Evolutionary conservation across 2,888 invertebrate species (phyloP), one percentile per base, ranked within the genome.

Genomic region (Galerucella pusilla): DNA sequence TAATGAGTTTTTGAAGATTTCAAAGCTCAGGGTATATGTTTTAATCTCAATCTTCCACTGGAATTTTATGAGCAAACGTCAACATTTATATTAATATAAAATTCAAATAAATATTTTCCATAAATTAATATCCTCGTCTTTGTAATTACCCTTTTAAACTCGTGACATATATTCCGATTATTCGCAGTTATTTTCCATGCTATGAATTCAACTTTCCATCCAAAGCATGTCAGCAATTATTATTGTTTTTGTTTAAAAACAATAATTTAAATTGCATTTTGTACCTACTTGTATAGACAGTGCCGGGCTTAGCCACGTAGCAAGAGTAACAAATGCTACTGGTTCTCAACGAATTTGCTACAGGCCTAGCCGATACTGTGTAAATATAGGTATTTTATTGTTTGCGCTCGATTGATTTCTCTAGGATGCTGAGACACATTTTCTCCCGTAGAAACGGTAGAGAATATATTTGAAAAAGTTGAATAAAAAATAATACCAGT

Each of bases 331-430:
- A 28, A 28, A 28, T 28, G 28, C 28, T 28, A 28, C 28, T 2
- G 4, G 28, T 20, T 1, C 28, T 0, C 28, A 28, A 28, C 28
- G 28, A 28, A 28, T 28, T 28, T 28, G 28, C 28, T 28, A 28
- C 28, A 3, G 28, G 28, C 28, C 28, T 28, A 28, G 28, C 28
- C 28, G 28, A 2, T 28, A 28, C 28, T 28, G 28, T 4, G 28
- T 28, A 28, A 28, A 4, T 52, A 52, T 12, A 16, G 20, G 57
- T 59, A 42, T 68, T 68, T 68, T 69, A 69, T 69, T 69, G 61
- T 60, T 69, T 49, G 12, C 28, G 61, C 69, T 69, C 60, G 49
- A 69, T 69, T 61, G 69, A 69, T 69, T 69, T 60, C 69, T 69
- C 60, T 46, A 45, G 61, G 20, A 68, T 68, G 45, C 20, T 20